Base-by-base conservation (phyloP, 2,797 vertebrate species). In the Coregonus suidteri region DNA sequence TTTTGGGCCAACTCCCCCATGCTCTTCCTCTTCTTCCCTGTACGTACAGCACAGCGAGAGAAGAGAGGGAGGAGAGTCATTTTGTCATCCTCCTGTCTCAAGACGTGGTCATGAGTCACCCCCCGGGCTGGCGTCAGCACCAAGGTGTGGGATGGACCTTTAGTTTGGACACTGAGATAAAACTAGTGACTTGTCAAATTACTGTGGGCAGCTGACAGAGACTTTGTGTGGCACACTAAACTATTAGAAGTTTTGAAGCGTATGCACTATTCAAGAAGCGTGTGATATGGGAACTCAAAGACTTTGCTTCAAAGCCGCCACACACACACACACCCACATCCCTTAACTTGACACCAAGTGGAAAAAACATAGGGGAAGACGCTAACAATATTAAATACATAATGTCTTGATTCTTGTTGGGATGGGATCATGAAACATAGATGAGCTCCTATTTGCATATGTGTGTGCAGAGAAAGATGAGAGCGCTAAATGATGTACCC, bases 361-460 rank as follows among this genome's bases (percentile, higher is more conserved):
- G 1, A 25, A 14, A 67, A 16, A 1, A 34, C 31, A 35, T 31
- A 6, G 13, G 3, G 31, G 13, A 31, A 67, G 41, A 47, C 4
- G 14, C 30, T 67, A 25, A 25, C 4, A 64, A 30, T 20, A 64
- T 64, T 20, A 62, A 7, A 62, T 20, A 9, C 59, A 64, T 64
- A 64, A 25, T 64, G 59, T 59, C 56, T 20, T 64, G 20, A 64
- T 3, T 25, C 59, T 31, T 41, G 14, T 71, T 71, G 73, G 9
- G 20, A 69, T 31, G 56, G n/a, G 13, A 54, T 53, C 56, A 53
- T 52, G 3, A 81, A 75, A 73, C 73, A 65, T 75, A 51, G n/a
- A 68, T 37, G 78, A 80, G 73, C 20, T 16, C 65, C 15, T 14
- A 16, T 67, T 34, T 67, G 65, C 71, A 83, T 84, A 75, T 77